These are phyloP conservation scores for Neopipo cinnamomea DNA, from an alignment of 2,113 vertebrate genomes.

Conservation along the genomic window DNA sequence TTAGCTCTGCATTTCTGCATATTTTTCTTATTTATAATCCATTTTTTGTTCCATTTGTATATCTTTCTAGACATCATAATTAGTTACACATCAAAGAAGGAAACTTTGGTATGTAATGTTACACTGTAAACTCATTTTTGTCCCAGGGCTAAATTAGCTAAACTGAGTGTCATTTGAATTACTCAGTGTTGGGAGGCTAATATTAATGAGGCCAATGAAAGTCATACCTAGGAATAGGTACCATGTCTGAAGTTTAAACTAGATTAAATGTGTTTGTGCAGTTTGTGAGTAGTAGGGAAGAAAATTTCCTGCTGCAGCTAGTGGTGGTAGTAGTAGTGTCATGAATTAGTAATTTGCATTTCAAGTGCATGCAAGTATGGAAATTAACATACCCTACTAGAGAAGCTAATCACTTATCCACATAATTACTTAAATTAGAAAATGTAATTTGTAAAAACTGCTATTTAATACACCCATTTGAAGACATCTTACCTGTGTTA, in stretches of 20 bases:
- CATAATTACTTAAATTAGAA: background rate
- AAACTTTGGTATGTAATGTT: conserved; percentile 21
- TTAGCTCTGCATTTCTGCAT: conserved; percentile 23
- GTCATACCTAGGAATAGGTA: background rate
- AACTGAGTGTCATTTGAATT: conserved; percentile 13
- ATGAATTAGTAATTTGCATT: background rate
- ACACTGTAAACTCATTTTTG: conserved; percentile 6
- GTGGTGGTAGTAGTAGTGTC: background rate
- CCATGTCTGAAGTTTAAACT: background rate
- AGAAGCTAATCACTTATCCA: background rate
- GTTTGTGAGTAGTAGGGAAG: background rate
- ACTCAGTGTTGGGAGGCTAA: background rate
- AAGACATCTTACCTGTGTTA: background rate
- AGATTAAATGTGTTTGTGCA: background rate
- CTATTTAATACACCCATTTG: background rate
- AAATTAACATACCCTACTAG: background rate
- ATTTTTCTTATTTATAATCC: conserved; percentile 7
- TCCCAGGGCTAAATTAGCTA: conserved; percentile 40
- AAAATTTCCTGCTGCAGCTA: background rate
- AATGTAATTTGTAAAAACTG: background rate
- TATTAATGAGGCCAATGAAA: background rate
- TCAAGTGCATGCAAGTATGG: conserved; percentile 17
- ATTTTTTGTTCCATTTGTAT: background rate
- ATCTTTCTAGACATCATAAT: background rate
- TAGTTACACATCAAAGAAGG: background rate